Conservation (phyloP, 2,888 invertebrate species). For the Lamellibrachia columna region DNA sequence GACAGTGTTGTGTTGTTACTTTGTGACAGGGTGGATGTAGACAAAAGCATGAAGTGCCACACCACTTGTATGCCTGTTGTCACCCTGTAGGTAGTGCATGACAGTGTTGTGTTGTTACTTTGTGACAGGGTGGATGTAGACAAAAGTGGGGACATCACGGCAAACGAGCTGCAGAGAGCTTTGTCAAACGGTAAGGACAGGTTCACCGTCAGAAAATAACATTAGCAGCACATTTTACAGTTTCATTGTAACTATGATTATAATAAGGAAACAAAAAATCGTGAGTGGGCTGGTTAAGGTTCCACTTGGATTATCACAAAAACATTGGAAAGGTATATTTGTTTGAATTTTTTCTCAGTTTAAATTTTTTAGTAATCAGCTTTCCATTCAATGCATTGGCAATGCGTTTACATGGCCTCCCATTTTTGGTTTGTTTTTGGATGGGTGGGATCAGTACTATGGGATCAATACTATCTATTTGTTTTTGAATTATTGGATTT, state of each 20-base stretch:
- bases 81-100: constrained; percentile 80
- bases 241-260: not conserved
- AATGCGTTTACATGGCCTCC: not conserved
- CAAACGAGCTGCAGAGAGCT: constrained; percentile 88
- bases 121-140: constrained; percentile 67
- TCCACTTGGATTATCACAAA: not conserved
- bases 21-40: not conserved
- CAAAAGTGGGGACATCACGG: constrained; percentile 84
- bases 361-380: not conserved
- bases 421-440: no score
- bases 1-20: no score
- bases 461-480: no score
- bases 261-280: not conserved
- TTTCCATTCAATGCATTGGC: not conserved
- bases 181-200: constrained; percentile 82
- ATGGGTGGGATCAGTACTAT: no score
- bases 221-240: not conserved
- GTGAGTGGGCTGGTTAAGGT: not conserved
- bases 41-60: not conserved
- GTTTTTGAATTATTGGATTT: no score
- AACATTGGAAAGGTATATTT: not conserved
- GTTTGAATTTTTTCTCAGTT: not conserved
- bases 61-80: not conserved
- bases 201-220: constrained; percentile 18
- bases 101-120: not conserved